Conservation (phyloP, 2,113 vertebrate genomes). For the Corythoichthys intestinalis region DNA sequence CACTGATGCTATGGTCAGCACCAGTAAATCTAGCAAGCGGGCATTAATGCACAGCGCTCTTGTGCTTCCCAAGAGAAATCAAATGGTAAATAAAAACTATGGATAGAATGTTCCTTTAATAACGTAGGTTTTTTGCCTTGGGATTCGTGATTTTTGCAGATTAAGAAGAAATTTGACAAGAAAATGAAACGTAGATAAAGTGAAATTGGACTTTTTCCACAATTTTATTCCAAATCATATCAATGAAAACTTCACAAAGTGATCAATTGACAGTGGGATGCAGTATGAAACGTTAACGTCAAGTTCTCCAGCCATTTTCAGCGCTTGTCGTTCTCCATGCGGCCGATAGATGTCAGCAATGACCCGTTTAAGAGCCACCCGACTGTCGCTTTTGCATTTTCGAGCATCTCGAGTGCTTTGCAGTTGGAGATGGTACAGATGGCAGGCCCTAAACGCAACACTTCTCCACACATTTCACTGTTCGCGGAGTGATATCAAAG, state of each 20-base stretch:
- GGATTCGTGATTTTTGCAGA: background rate
- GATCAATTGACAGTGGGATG: no score
- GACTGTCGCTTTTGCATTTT: background rate
- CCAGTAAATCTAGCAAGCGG: background rate
- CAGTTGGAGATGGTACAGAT: constrained; percentile 69
- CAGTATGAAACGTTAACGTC: background rate
- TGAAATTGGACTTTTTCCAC: no score
- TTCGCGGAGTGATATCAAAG: constrained; percentile 70
- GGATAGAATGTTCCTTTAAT: background rate
- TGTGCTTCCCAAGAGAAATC: constrained; percentile 16
- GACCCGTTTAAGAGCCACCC: constrained; percentile 46
- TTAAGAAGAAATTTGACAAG: background rate
- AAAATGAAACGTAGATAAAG: background rate
- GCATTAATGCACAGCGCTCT: background rate
- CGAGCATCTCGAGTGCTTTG: constrained; percentile 51
- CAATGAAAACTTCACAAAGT: no score
- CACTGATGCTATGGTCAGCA: constrained; percentile 8
- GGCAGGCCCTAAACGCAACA: constrained; percentile 69
- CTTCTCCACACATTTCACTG: constrained; percentile 71
- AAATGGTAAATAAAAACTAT: constrained; percentile 2
- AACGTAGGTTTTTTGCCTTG: background rate
- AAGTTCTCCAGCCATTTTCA: background rate
- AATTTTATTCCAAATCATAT: no score
- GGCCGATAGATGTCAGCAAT: constrained; percentile 75
- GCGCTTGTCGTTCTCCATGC: background rate